Percentiles rank a stretch among this genome's conserved stretches.
phyloP scores from a whole-genome alignment of 2,888 invertebrate species.

The Athalia cordata region DNA sequence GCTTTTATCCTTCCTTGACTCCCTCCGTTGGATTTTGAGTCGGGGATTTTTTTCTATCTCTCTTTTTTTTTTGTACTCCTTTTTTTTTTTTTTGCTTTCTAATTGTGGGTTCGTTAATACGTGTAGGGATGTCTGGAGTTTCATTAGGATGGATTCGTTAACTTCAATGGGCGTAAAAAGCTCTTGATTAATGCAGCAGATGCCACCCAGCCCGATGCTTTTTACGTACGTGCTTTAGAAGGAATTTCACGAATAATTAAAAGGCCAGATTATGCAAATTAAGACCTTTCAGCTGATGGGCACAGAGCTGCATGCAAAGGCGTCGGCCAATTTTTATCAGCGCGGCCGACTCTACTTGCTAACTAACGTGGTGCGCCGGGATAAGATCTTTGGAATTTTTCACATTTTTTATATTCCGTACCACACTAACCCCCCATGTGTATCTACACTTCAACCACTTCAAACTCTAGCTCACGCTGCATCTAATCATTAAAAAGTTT shows the following conservation, averaged over 20 bases:
- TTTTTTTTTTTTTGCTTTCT: neutral
- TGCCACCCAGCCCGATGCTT: conserved; percentile 48
- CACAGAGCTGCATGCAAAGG: neutral
- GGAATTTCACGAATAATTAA: conserved; percentile 49
- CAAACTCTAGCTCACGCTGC: neutral
- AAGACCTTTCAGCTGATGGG: conserved; percentile 11
- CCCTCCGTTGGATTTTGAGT: neutral
- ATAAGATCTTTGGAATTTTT: conserved; percentile 7
- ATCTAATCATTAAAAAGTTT: conserved; percentile 10
- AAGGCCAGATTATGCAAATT: conserved; percentile 45
- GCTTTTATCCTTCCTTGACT: neutral
- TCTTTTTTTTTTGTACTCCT: neutral
- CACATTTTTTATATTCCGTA: neutral
- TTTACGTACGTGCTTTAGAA: conserved; percentile 45
- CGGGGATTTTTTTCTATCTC: neutral
- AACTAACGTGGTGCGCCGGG: neutral
- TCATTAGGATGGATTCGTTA: conserved; percentile 37
- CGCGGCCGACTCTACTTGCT: neutral
- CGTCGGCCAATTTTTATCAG: conserved; percentile 28
- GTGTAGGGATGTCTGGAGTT: neutral
- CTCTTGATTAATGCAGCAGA: conserved; percentile 63
- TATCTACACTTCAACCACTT: too few relatives aligned
- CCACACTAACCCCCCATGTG: neutral
- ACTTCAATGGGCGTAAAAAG: conserved; percentile 51
- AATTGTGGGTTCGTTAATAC: neutral